Evolutionary conservation across 2,888 invertebrate genomes (phyloP), one percentile per base, ranked within the genome.

Genomic region (Dexiosoma caninum): DNA sequence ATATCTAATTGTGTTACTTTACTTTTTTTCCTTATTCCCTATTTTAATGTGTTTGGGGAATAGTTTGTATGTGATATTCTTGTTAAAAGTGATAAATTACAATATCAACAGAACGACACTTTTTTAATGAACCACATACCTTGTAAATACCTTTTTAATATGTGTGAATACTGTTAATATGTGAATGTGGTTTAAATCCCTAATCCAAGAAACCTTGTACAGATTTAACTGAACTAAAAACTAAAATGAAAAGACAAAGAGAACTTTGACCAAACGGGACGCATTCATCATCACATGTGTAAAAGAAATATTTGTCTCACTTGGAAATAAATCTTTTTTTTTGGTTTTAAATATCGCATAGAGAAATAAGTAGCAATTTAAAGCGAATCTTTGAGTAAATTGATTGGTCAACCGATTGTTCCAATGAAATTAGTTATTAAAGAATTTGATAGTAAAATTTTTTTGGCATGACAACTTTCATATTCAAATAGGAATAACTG

Each of bases 31-130:
- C 66, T 32, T n/a, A 51, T 69, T 70, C 53, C 62, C 76, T 55
- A 37, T 30, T 59, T 44, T 19, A 53, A 9, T 40, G 14, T 75
- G 46, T 14, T n/a, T n/a, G 19, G 49, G 64, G 42, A 49, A 42
- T 46, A 8, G 37, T 32, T 75, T 35, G 5, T 14, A 7, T 40
- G 32, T 16, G 32, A 14, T 9, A 27, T 37, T 37, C 30, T 30
- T 53, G 62, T 62, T 62, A 42, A 37, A 37, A 37, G 21, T 16
- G 27, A 42, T 49, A 3, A 59, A 32, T 21, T 5, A 37, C 51
- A 2, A 42, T 19, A 27, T 49, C 66, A 81, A 77, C 75, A 71
- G 77, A 81, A 77, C 69, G 81, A 81, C 72, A 77, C 72, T 64
- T 72, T 27, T 72, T 57, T 40, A 44, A 40, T 60, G n/a, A 62